These are phyloP conservation scores for Drosophila merina DNA, from an alignment of 2,888 invertebrate species.

Conservation along the genomic window DNA sequence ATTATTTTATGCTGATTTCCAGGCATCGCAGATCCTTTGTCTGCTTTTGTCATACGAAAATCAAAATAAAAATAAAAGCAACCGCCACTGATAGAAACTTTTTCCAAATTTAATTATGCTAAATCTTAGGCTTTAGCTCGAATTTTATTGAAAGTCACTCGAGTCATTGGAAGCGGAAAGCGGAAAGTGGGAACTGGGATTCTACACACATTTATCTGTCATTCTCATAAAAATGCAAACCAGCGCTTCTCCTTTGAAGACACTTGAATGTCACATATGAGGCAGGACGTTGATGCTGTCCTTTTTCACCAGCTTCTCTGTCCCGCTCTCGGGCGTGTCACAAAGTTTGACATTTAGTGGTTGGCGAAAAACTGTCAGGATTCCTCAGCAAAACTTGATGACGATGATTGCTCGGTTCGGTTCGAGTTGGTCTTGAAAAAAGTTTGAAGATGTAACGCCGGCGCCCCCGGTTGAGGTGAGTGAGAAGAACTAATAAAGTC, in stretches of 20 bases:
- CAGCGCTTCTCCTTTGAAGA: constrained; percentile 70
- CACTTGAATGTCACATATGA: constrained; percentile 78
- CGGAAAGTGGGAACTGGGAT: constrained; percentile 19
- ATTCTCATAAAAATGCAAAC: constrained; percentile 77
- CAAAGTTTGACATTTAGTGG: constrained; percentile 79
- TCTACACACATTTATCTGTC: constrained; percentile 60
- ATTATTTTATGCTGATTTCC: constrained; percentile 76
- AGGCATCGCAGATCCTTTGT: constrained; percentile 66
- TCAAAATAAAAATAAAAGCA: constrained; percentile 17
- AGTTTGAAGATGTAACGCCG: constrained; percentile 28
- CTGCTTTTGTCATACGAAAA: constrained; percentile 39
- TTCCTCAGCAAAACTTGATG: constrained; percentile 62
- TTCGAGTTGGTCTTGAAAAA: constrained; percentile 52
- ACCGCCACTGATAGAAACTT: constrained; percentile 28
- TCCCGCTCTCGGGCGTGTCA: constrained; percentile 55
- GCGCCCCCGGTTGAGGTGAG: constrained; percentile 9
- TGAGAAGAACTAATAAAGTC: constrained; percentile 34
- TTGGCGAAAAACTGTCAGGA: constrained; percentile 77
- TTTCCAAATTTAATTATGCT: constrained; percentile 72
- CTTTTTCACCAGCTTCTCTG: constrained; percentile 14
- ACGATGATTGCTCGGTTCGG: constrained; percentile 72
- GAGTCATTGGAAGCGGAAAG: constrained; percentile 51
- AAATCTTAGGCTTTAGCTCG: constrained; percentile 56
- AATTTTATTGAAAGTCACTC: constrained; percentile 62
- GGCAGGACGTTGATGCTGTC: constrained; percentile 47